phyloP scores from a whole-genome alignment of 2,113 vertebrate species.

The Oncorhynchus gorbuscha region DNA sequence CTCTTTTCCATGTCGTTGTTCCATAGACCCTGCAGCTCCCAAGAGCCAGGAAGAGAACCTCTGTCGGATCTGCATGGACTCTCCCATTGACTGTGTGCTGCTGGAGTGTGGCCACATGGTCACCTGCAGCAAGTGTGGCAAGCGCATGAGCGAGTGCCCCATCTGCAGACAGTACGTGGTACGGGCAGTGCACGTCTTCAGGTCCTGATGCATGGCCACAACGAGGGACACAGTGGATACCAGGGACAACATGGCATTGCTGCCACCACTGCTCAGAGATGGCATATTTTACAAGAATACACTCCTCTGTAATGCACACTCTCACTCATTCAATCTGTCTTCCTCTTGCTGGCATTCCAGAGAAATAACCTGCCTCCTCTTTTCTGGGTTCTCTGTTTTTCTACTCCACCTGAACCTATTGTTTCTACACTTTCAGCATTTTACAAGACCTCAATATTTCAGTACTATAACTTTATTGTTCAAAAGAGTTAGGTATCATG shows the following conservation, averaged over 20 bases:
- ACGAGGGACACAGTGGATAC: neutral
- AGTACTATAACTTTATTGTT: no score
- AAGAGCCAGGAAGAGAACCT: constrained; percentile 78
- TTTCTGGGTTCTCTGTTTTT: no score
- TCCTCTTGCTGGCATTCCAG: neutral
- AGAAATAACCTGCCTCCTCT: neutral
- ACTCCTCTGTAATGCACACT: neutral
- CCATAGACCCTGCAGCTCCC: constrained; percentile 56
- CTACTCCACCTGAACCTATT: no score
- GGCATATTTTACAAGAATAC: neutral
- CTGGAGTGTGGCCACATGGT: constrained; percentile 91
- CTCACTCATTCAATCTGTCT: neutral
- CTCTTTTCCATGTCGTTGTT: neutral
- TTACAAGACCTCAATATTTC: no score
- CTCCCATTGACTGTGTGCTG: constrained; percentile 85
- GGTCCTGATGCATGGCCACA: constrained; percentile 67
- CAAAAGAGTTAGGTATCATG: no score
- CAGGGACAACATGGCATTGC: neutral
- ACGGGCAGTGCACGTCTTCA: constrained; percentile 86
- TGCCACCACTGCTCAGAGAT: neutral
- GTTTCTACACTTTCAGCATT: no score
- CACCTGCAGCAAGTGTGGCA: constrained; percentile 89
- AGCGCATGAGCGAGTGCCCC: constrained; percentile 88
- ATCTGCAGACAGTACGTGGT: constrained; percentile 89
- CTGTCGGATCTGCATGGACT: constrained; percentile 91